Evolutionary conservation across 2,888 invertebrate species (phyloP).

Genomic region (Standfussiana lucernea): DNA sequence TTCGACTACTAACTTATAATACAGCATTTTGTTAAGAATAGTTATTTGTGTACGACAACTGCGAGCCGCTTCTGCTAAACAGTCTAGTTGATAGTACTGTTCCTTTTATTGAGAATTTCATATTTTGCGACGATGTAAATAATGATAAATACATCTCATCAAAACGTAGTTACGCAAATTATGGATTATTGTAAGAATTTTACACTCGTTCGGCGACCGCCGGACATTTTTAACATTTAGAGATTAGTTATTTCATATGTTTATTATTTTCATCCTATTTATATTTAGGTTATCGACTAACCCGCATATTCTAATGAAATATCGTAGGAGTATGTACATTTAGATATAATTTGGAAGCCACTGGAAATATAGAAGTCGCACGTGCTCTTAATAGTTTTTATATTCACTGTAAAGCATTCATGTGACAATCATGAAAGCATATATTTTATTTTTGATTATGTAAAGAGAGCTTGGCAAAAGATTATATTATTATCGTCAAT

Average conservation of each 20-base stretch:
- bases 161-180: conserved; percentile 58
- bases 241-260: conserved; percentile 74
- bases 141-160: conserved; percentile 67
- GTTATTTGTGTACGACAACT: conserved; percentile 73
- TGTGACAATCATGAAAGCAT: conserved; percentile 67
- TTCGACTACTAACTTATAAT: conserved; percentile 61
- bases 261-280: conserved; percentile 82
- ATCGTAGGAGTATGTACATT: conserved; percentile 70
- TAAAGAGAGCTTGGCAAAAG: conserved; percentile 87
- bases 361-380: conserved; percentile 66
- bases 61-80: conserved; percentile 71
- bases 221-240: conserved; percentile 78
- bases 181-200: conserved; percentile 61
- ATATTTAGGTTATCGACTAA: conserved; percentile 82
- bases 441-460: conserved; percentile 78
- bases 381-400: conserved; percentile 68
- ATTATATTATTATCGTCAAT: conserved; percentile 87
- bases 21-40: conserved; percentile 79
- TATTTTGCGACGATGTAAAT: conserved; percentile 80
- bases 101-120: conserved; percentile 73
- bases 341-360: conserved; percentile 70
- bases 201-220: conserved; percentile 62
- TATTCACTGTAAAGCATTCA: conserved; percentile 63
- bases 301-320: conserved; percentile 79
- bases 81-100: conserved; percentile 65